Evolutionary conservation across 2,888 invertebrate genomes (phyloP), one percentile per base, ranked within the genome.

Genomic region (Sarcophaga carnaria): DNA sequence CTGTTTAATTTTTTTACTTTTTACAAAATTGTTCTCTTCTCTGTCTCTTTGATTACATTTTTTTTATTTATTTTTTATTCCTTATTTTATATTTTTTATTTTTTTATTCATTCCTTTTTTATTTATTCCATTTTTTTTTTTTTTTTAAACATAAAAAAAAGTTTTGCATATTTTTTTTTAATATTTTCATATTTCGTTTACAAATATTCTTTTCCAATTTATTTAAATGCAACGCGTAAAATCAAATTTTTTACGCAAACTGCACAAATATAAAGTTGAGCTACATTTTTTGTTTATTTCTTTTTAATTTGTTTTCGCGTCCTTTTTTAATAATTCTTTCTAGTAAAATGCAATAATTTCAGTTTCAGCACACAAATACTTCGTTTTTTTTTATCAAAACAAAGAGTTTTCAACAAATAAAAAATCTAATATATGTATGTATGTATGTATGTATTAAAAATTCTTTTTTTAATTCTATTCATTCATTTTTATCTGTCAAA

Each of bases 261-360:
- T 80, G 80, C 67, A 62, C 49, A 67, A 67, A 62, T 49, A 67
- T 60, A 75, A 69, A 75, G 37, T 45, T 27, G 17, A 54, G 17
- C 1, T 12, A 20, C 2, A 49, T 12, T 79, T 12, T 79, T 20
- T 37, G 12, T 49, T 69, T 17, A 47, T 45, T 66, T 59, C n/a
- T 14, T 59, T 64, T 17, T 5, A 17, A 54, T 54, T 54, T 54
- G 12, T 54, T 54, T 14, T 49, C 49, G 0, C 12, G 49, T 49
- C 14, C 14, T 49, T 49, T 11, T 14, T 4, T 8, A 10, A 49
- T n/a, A 49, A 49, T 14, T 5, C 17, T 54, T 54, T 54, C 17
- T 54, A 54, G 17, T 54, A 54, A 54, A 54, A 54, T 17, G 5
- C 12, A 54, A 54, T 54, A 14, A 54, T 54, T 54, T 54, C 17